These are phyloP conservation scores for Sminthurides aquaticus DNA, from an alignment of 2,888 invertebrate species.

Conservation along the genomic window DNA sequence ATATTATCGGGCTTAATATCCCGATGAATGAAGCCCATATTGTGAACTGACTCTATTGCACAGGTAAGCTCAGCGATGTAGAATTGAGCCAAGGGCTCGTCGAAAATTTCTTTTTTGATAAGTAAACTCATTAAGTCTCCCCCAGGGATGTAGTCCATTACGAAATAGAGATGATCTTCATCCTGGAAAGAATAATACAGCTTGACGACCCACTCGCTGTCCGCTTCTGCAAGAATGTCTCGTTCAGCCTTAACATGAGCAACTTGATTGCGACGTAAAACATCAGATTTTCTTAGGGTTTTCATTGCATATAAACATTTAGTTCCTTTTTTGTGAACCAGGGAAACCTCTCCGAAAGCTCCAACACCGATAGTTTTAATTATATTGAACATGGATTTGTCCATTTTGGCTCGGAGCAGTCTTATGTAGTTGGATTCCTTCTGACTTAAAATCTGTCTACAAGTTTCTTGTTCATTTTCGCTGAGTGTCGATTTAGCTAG, in stretches of 20 bases:
- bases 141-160: slow-evolving; percentile 99
- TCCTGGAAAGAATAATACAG: slow-evolving; percentile 96
- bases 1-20: slow-evolving; percentile 75
- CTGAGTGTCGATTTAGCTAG: slow-evolving; percentile 89
- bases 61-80: slow-evolving; percentile 90
- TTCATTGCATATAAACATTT: slow-evolving; percentile 98
- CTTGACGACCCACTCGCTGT: slow-evolving; percentile 99
- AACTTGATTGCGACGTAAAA: slow-evolving; percentile 76
- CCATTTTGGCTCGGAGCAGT: slow-evolving; percentile 95
- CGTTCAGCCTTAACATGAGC: slow-evolving; percentile 95
- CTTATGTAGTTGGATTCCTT: slow-evolving; percentile 98
- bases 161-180: slow-evolving; percentile 93
- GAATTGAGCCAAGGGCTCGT: slow-evolving; percentile 79
- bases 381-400: slow-evolving; percentile 94
- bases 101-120: slow-evolving; percentile 92
- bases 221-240: slow-evolving; percentile 97
- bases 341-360: slow-evolving; percentile 94
- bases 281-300: slow-evolving; percentile 89
- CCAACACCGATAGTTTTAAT: slow-evolving; percentile 79
- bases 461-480: slow-evolving; percentile 76
- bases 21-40: slow-evolving; percentile 97
- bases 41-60: slow-evolving; percentile 98
- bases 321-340: slow-evolving; percentile 88
- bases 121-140: slow-evolving; percentile 98
- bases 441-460: slow-evolving; percentile 93